Evolutionary conservation across 2,888 invertebrate species (phyloP).

Genomic region (Thumatha senex): DNA sequence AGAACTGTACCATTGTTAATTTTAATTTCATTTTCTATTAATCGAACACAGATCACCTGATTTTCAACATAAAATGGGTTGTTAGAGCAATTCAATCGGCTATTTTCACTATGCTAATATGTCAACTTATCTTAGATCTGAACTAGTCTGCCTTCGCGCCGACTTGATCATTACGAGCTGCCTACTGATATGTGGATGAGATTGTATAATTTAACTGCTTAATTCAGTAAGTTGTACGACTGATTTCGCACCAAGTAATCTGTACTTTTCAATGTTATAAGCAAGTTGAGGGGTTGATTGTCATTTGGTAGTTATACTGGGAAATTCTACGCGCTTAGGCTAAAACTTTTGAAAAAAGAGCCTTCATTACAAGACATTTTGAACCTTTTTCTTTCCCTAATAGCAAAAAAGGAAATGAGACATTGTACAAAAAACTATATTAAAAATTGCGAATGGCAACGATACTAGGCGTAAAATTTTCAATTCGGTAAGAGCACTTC

Average conservation of each 20-base stretch:
- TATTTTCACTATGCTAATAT: conserved; percentile 30
- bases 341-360: too few species aligned
- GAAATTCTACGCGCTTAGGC: too few species aligned
- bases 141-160: conserved; percentile 11
- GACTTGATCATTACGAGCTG: conserved; percentile 44
- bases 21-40: not conserved
- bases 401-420: too few species aligned
- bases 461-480: too few species aligned
- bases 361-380: too few species aligned
- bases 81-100: conserved; percentile 10
- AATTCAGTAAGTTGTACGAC: conserved; percentile 18
- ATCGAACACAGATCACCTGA: not conserved
- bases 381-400: too few species aligned
- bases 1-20: not conserved
- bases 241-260: not conserved
- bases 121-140: conserved; percentile 34
- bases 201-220: conserved; percentile 44
- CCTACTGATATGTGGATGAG: conserved; percentile 38
- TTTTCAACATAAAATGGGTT: conserved; percentile 2
- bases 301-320: too few species aligned
- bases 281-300: too few species aligned
- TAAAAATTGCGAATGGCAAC: too few species aligned
- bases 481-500: too few species aligned
- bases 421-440: too few species aligned
- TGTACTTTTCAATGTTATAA: too few species aligned